Base-by-base conservation (phyloP, 2,888 invertebrate genomes). In the Yponomeuta malinellus region DNA sequence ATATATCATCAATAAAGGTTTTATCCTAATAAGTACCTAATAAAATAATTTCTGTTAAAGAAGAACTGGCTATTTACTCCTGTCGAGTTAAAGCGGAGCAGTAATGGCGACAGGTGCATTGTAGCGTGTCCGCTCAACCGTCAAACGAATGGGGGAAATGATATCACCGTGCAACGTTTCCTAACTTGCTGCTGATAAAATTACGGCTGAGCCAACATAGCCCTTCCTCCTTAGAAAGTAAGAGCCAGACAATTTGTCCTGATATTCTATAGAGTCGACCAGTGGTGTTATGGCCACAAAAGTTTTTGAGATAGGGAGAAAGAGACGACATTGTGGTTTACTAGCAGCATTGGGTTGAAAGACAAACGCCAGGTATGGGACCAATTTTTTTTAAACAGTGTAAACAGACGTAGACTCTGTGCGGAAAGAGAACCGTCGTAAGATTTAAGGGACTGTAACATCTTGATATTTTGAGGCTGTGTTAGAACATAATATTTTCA, bases 31-130 rank as follows among this genome's bases (percentile, higher is more conserved):
- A 37, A 5, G 37, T 43, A 43, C 43, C 43, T 43, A 43, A 8
- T 6, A 8, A 23, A 23, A 43, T 43, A 3, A 5, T 43, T 8
- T 43, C 43, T 8, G 8, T 6, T 8, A 43, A 43, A 43, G 43
- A 43, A 43, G 33, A 33, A 33, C 33, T 33, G 33, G 33, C 33
- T 33, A 33, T 5, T 6, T 43, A 8, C 43, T 43, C 43, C 43
- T 8, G 43, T 43, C 43, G 23, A 63, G 70, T n/a, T 63, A 63
- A 63, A 70, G 31, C 29, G 73, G 23, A 23, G 74, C 75, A 76
- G 78, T 78, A 78, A 78, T 79, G 79, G 80, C 83, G 89, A 87
- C 90, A 91, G 90, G 90, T 91, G 90, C 83, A 82, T 75, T 68
- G 69, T 77, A 73, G 76, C 79, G 80, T 82, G 86, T 75, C 79